Percentiles rank a stretch among this genome's conserved stretches.
phyloP scores from a whole-genome alignment of 1,140 invertebrate species.

The Listronotus bonariensis region DNA sequence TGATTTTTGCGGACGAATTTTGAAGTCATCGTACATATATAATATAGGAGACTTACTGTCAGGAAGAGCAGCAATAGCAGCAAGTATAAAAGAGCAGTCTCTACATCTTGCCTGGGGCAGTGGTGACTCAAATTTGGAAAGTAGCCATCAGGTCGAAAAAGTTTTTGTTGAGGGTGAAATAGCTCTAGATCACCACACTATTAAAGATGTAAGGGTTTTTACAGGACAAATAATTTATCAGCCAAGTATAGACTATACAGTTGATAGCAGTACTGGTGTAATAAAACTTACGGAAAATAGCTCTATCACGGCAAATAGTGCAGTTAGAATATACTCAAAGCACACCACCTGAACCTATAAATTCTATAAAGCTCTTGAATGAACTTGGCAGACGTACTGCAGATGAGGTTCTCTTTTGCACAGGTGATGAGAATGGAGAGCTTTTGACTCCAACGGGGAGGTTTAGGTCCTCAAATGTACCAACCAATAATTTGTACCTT shows the following conservation, averaged over 20 bases:
- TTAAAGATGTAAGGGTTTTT: neutral
- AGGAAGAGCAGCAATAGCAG: neutral
- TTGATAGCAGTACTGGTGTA: too few relatives aligned
- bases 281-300: neutral
- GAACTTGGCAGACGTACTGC: neutral
- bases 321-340: neutral
- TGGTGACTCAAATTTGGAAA: neutral
- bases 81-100: neutral
- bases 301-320: neutral
- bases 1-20: too few relatives aligned
- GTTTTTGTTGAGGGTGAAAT: neutral
- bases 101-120: neutral
- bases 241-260: too few relatives aligned
- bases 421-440: constrained; percentile 1
- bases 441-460: neutral
- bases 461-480: neutral
- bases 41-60: too few relatives aligned
- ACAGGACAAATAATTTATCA: neutral
- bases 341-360: neutral
- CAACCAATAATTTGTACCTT: neutral
- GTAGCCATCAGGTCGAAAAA: neutral
- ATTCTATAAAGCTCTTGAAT: neutral
- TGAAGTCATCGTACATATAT: too few relatives aligned
- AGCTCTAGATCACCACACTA: neutral
- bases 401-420: neutral